phyloP scores from a whole-genome alignment of 2,888 invertebrate genomes.

The Maniola hyperantus region DNA sequence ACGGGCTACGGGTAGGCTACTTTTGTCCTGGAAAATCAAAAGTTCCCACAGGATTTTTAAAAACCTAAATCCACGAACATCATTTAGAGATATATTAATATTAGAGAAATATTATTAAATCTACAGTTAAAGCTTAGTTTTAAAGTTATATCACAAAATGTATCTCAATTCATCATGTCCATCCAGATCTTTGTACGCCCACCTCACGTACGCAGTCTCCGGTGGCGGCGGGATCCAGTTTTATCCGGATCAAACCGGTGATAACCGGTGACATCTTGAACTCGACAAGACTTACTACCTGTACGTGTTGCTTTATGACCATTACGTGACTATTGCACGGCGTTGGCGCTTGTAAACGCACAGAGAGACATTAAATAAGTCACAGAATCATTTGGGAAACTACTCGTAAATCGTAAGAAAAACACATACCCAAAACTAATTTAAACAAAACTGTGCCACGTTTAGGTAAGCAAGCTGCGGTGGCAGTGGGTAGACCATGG shows the following conservation, averaged over 20 bases:
- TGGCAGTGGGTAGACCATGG: no score
- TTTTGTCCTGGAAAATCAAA: no score
- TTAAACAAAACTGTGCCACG: no score
- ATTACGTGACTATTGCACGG: conserved; percentile 28
- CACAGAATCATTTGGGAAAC: not conserved
- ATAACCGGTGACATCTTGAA: conserved; percentile 41
- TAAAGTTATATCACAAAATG: not conserved
- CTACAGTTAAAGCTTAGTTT: not conserved
- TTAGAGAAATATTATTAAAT: no score
- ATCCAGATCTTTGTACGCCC: conserved; percentile 16
- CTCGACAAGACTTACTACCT: conserved; percentile 23
- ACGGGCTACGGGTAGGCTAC: no score
- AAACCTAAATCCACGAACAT: no score
- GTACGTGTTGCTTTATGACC: conserved; percentile 24
- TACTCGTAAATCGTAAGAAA: not conserved
- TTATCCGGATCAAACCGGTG: conserved; percentile 47
- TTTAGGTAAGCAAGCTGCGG: no score
- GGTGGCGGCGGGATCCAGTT: conserved; percentile 42
- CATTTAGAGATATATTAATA: no score
- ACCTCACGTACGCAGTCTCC: conserved; percentile 34
- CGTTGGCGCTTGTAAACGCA: conserved; percentile 4
- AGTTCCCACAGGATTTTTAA: no score
- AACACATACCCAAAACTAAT: not conserved
- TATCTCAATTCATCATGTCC: conserved; percentile 14
- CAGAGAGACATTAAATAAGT: not conserved